phyloP scores from a whole-genome alignment of 2,888 invertebrate species.

The Parnassius apollo region DNA sequence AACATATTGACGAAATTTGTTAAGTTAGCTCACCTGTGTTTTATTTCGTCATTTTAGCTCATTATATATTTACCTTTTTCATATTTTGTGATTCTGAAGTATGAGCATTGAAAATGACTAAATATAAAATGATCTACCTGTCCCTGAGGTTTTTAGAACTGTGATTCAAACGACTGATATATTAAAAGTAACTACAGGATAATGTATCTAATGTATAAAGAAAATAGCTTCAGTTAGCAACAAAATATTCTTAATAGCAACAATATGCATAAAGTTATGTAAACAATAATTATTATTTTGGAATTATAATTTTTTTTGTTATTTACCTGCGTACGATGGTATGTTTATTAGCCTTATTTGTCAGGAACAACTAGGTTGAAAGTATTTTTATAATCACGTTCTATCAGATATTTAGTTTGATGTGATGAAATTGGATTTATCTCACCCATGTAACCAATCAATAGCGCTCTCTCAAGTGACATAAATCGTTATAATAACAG shows the following conservation, averaged over 20 bases:
- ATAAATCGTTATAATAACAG: conserved; percentile 16
- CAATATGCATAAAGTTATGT: conserved; percentile 7
- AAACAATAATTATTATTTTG: not conserved
- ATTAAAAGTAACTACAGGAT: conserved; percentile 15
- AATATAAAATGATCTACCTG: conserved; percentile 12
- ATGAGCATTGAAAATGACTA: not conserved
- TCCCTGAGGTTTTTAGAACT: conserved; percentile 26
- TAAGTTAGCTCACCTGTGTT: no score
- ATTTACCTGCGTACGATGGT: no score
- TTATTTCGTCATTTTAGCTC: no score
- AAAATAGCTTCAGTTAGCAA: conserved; percentile 13
- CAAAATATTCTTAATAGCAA: conserved; percentile 16
- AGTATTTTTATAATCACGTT: conserved; percentile 17
- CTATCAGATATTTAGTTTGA: conserved; percentile 11
- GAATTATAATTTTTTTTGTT: no score
- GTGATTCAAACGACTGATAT: conserved; percentile 28
- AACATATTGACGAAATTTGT: not conserved
- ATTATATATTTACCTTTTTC: no score
- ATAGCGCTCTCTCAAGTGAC: conserved; percentile 12
- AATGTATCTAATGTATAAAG: conserved; percentile 5
- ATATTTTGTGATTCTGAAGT: no score
- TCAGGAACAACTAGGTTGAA: not conserved
- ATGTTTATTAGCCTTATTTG: not conserved
- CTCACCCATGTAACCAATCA: not conserved
- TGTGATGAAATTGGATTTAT: conserved; percentile 12